Base-by-base conservation (phyloP, 2,797 vertebrate genomes). In the Poecilia gillii region DNA sequence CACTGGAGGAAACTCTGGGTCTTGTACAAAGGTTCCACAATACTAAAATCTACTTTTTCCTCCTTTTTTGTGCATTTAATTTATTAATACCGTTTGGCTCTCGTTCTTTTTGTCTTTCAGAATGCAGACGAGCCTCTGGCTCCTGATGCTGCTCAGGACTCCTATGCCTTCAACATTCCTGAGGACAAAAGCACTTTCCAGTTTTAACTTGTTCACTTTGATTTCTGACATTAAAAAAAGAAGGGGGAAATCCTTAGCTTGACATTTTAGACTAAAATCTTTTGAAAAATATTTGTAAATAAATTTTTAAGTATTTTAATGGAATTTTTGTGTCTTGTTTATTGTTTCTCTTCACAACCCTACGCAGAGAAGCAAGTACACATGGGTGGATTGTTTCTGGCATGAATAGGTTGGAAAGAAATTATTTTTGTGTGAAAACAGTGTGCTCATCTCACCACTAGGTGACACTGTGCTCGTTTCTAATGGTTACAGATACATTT, bases 91-190 rank as follows among this genome's bases (percentile, higher is more conserved):
- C 3, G 9, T 41, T 77, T 43, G 75, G n/a, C 36, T 57, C 12
- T 13, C 53, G 39, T 16, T 45, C 64, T 18, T 31, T 43, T 49
- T 85, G 23, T 84, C 70, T 88, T 87, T 31, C 81, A 99, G 97
- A 96, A 96, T 77, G 97, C 97, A 6, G 97, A 97, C 80, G 93
- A 96, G 57, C 95, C 91, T 51, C 90, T 97, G 76, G 94, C 94
- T 46, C 97, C 97, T 57, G 96, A 97, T 75, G 84, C 92, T 70
- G 95, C 94, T 46, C 88, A 84, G 85, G 97, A 97, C 16, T 90
- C 90, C 73, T 98, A 95, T 64, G 89, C 94, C 23, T 98, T 99
- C 90, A 95, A 97, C 86, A 94, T 97, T 64, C 93, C 95, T 71
- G 94, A 95, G n/a, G 92, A 89, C 75, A 92, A 97, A 88, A 94